phyloP scores from a whole-genome alignment of 2,113 vertebrate genomes.

The Mesitornis unicolor region DNA sequence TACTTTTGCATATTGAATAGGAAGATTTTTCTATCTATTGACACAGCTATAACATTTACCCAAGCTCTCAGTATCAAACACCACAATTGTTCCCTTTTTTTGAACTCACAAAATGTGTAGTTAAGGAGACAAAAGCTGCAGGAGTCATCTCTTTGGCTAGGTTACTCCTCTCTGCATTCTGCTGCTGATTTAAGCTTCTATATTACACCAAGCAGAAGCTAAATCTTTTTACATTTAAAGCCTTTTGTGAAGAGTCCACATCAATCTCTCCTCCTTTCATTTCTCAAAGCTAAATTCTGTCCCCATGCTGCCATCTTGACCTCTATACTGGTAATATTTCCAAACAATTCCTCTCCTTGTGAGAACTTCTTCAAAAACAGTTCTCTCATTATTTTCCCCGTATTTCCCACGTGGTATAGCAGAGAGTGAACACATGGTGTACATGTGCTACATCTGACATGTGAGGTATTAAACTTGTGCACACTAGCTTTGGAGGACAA shows the following conservation, averaged over 20 bases:
- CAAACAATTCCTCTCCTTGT: background rate
- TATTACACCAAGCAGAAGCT: background rate
- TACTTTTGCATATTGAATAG: background rate
- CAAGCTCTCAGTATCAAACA: background rate
- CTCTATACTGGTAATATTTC: background rate
- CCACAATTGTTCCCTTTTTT: background rate
- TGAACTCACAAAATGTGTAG: background rate
- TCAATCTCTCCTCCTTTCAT: background rate
- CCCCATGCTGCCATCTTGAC: background rate
- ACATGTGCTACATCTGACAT: background rate
- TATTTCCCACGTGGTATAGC: accelerated
- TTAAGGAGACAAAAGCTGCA: background rate
- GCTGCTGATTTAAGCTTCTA: background rate
- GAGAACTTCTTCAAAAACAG: background rate
- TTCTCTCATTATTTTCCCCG: background rate
- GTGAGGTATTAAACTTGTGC: background rate
- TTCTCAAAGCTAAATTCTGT: background rate
- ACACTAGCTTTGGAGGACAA: background rate
- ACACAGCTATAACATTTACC: background rate
- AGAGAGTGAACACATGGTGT: background rate
- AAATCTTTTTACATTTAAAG: background rate
- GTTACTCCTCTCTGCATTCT: background rate
- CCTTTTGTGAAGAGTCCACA: background rate
- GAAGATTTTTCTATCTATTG: background rate
- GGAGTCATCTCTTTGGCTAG: background rate